Conservation (phyloP, 1,140 invertebrate genomes). For the Meloidogyne floridensis region DNA sequence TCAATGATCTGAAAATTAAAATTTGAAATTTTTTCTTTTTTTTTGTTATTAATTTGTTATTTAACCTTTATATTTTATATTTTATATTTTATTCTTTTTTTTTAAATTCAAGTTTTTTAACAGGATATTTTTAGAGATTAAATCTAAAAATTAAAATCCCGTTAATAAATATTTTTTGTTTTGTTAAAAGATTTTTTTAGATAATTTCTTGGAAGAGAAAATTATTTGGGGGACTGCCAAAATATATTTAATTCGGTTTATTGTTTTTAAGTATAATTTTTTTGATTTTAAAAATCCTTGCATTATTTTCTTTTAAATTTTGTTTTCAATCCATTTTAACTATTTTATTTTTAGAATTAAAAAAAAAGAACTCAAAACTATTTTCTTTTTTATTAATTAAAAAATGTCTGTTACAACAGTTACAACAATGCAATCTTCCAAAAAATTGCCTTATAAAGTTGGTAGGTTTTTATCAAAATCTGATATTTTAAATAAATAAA, state of each 20-base stretch:
- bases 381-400: not conserved
- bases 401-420: not conserved
- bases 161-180: too few species aligned
- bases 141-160: too few species aligned
- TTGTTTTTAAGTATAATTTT: too few species aligned
- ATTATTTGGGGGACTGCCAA: too few species aligned
- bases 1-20: not conserved
- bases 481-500: not conserved
- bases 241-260: too few species aligned
- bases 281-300: too few species aligned
- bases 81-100: slow-evolving; percentile 19
- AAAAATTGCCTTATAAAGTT: slow-evolving; percentile 61
- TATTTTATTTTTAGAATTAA: not conserved
- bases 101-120: not conserved
- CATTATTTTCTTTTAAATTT: too few species aligned
- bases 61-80: not conserved
- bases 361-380: slow-evolving; percentile 2
- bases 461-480: slow-evolving; percentile 37
- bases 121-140: too few species aligned
- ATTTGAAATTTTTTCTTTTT: slow-evolving; percentile 11
- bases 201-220: too few species aligned
- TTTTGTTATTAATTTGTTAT: slow-evolving; percentile 14
- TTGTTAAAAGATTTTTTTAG: too few species aligned
- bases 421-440: not conserved
- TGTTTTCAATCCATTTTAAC: too few species aligned